Evolutionary conservation across 2,888 invertebrate genomes (phyloP), one percentile per base, ranked within the genome.

Genomic region (Ommatoiulus sabulosus): DNA sequence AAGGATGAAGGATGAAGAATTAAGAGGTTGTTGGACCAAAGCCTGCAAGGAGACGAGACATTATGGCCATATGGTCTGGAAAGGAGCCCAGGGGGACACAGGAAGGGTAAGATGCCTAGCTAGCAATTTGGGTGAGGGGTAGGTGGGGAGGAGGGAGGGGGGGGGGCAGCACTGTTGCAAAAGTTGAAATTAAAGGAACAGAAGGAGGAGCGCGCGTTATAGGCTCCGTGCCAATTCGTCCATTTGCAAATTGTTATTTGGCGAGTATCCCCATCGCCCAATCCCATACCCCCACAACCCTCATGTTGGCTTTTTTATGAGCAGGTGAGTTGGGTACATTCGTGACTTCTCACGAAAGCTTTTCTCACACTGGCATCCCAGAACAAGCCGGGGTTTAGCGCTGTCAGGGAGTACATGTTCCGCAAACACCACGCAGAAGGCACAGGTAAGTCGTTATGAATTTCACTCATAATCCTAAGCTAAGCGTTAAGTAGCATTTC

Each of bases 191-290:
- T 85, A 85, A 44, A 85, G 85, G 44, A 44, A 85, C 44, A 43
- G 85, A 85, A 44, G 44, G 85, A 44, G 85, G 44, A 44, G 85
- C 85, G 17, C 43, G n/a, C 85, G 44, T 44, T 43, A 85, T 44
- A 85, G 85, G 85, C 63, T 63, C 44, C 44, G 44, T 85, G 85
- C 85, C 85, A 85, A 85, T 85, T 85, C 85, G 85, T 85, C 85
- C 85, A 85, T 85, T 85, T 43, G 44, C 63, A 63, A 63, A 63
- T 63, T 63, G 63, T 63, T 63, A 63, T 63, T 63, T 63, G 63
- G 63, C 63, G 63, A 63, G 63, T 63, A 63, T 63, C 63, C 63
- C 63, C 63, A 63, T 63, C 63, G 20, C 63, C 63, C 63, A 63
- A 63, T 63, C 63, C 63, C 63, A 63, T 63, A 63, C 63, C 63